Base-by-base conservation (phyloP, 1,140 invertebrate species). In the Meloidogyne floridensis region DNA sequence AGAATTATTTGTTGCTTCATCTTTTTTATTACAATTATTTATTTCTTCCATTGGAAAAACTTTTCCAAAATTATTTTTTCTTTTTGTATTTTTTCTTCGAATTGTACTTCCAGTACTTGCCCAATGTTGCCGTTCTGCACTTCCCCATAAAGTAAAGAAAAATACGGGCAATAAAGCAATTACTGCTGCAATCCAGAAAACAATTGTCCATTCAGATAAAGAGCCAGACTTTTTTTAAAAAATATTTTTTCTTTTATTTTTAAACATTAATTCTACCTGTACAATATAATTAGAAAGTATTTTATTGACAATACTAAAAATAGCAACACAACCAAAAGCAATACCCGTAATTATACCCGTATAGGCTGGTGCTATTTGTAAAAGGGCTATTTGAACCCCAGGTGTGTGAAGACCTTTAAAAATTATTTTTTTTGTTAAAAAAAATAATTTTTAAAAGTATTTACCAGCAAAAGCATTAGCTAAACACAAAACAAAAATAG, bases 391-490 rank as follows among this genome's bases (percentile, higher is more conserved):
- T 82, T 87, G 86, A 65, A 89, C 87, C 54, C 88, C 88, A 11
- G 89, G 89, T 1, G 88, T 90, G 72, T 89, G 88, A 15, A 89
- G 86, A 53, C 87, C 87, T 88, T 47, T 76, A 88, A 80, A 13
- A 42, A 32, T 10, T 6, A 80, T 51, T n/a, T 72, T 32, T 32
- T 32, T 32, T 1, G 32, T 32, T 32, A 32, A 32, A 32, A 32
- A 32, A n/a, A 78, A 3, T 47, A 7, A 51, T 9, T 72, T 56
- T 18, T 10, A n/a, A 54, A 54, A 11, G 8, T 8, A 15, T 43
- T 32, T 73, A 88, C 88, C 88, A 59, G 88, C 88, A 86, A 90
- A 90, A 2, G 84, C 84, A 77, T 84, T 89, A 20, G 86, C 88
- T 11, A 90, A 51, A 80, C 88, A 89, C 13, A 89, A 76, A 71